phyloP scores from a whole-genome alignment of 2,113 vertebrate species.

The Eurypyga helias region DNA sequence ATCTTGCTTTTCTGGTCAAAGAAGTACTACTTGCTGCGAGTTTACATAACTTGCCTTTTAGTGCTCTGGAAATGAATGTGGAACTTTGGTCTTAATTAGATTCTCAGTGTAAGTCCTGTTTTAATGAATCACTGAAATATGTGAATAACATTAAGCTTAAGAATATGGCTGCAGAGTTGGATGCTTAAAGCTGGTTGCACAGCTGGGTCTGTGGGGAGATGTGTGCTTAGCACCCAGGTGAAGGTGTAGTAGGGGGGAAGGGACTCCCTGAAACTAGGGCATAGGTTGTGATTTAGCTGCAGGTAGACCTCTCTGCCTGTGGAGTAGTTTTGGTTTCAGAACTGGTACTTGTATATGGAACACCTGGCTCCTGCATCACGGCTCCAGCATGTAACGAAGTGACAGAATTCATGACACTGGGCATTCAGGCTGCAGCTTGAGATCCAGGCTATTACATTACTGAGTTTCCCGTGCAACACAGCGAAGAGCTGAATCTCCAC shows the following conservation, averaged over 20 bases:
- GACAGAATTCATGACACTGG: not conserved
- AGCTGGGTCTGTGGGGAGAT: not conserved
- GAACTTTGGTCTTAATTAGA: slow-evolving; percentile 50
- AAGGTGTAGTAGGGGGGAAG: not conserved
- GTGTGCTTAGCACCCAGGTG: rapidly evolving
- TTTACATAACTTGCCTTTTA: slow-evolving; percentile 62
- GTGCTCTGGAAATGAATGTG: slow-evolving; percentile 21
- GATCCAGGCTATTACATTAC: not conserved
- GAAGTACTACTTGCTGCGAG: slow-evolving; percentile 54
- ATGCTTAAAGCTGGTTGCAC: not conserved
- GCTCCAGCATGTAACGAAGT: not conserved
- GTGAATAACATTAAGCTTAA: not conserved
- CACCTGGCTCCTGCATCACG: not conserved
- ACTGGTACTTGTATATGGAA: not conserved
- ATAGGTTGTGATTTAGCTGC: not conserved
- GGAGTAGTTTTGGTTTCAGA: not conserved
- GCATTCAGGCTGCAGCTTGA: not conserved
- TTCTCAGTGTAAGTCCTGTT: not conserved
- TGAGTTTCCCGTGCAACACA: not conserved
- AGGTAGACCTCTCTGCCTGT: not conserved
- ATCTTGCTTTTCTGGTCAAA: slow-evolving; percentile 55
- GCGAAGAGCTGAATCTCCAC: not conserved
- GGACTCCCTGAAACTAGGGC: not conserved
- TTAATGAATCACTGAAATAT: slow-evolving; percentile 24
- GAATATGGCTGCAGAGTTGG: not conserved